Evolutionary conservation across 2,888 invertebrate genomes (phyloP), one percentile per base, ranked within the genome.

Genomic region (Geotrupes spiniger): DNA sequence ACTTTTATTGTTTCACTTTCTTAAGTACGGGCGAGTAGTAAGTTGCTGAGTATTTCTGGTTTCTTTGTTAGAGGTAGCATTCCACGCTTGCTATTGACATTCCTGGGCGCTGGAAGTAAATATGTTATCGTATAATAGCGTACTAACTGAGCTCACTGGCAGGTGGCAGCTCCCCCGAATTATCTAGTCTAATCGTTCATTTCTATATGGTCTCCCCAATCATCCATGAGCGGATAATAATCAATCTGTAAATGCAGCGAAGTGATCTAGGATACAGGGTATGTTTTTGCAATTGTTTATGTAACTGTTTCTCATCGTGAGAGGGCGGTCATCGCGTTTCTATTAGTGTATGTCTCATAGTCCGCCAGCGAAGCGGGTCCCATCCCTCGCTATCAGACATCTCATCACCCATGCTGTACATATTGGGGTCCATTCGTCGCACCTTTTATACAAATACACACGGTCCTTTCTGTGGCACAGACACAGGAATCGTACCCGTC

Each of bases 201-300:
- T 53, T 56, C 29, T 21, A 31, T 21, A 21, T 42, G 36, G 38
- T 45, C 29, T 45, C 38, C 38, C 38, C 45, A 45, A 45, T 38
- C 39, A 45, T 16, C 37, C 38, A 52, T 47, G 50, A 50, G 28
- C 36, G 27, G 37, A 52, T 38, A 50, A 44, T 48, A 49, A 69
- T 68, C 65, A 66, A 61, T 62, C 59, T 61, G 51, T 61, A 59
- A 68, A 78, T 79, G 80, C 79, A 78, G 79, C 78, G 80, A 77
- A 81, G 84, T 84, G 84, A 85, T 84, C 81, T 87, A 88, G 89
- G 89, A 88, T 88, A 89, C 89, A 89, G 89, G 89, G 89, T 89
- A 89, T 86, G 87, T 87, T 87, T 78, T 89, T 87, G 87, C 87
- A 87, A 87, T 87, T 88, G 85, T 86, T 85, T 86, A 82, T 81